These are phyloP conservation scores for Euschistus heros DNA, from an alignment of 1,140 invertebrate species.

Conservation along the genomic window DNA sequence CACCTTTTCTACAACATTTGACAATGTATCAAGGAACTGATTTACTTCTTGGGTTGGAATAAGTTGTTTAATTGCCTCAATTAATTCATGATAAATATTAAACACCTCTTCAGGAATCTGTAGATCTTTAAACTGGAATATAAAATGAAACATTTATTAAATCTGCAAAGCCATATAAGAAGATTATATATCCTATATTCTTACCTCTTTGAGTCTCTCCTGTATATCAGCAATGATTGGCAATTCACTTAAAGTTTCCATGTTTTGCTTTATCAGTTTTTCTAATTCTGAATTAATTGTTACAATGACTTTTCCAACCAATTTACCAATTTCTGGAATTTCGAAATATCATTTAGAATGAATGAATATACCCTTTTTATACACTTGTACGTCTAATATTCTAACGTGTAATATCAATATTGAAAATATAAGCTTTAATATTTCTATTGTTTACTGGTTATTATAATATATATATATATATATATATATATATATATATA, in stretches of 20 bases:
- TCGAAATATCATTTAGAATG: conserved; percentile 6
- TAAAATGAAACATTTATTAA: not conserved
- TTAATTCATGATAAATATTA: not conserved
- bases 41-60: not conserved
- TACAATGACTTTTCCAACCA: conserved; percentile 37
- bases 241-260: conserved; percentile 43
- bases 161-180: not conserved
- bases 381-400: no score
- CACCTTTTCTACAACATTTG: conserved; percentile 1
- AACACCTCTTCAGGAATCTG: conserved; percentile 9
- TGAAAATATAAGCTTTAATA: no score
- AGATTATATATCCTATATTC: not conserved
- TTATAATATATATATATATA: no score
- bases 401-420: no score
- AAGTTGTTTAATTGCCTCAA: not conserved
- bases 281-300: conserved; percentile 40
- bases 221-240: conserved; percentile 44
- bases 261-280: conserved; percentile 37
- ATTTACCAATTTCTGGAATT: conserved; percentile 40
- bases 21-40: not conserved
- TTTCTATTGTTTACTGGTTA: no score
- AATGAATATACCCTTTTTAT: no score
- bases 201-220: conserved; percentile 36
- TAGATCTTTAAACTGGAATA: conserved; percentile 10
- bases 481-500: no score